Conservation (phyloP, 2,797 vertebrate genomes). For the Periparus ater region DNA sequence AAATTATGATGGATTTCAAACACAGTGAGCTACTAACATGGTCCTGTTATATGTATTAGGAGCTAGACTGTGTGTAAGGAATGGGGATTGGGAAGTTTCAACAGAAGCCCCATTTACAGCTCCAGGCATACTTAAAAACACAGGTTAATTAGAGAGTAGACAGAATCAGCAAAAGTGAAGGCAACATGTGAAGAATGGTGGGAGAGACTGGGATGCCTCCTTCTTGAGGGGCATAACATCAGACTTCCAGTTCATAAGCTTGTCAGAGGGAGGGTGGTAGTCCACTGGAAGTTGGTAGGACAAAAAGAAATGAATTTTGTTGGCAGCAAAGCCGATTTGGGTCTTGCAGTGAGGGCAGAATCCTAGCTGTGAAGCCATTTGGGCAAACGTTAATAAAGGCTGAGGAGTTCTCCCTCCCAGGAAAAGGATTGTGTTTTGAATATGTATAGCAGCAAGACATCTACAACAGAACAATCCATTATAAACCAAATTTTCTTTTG, state of each 20-base stretch:
- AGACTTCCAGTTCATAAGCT: not conserved
- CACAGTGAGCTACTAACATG: not conserved
- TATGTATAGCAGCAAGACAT: not conserved
- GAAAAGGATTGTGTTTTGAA: not conserved
- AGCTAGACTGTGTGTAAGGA: not conserved
- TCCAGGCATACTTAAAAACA: not conserved
- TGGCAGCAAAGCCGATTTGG: not conserved
- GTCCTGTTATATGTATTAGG: not conserved
- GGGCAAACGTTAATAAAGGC: not conserved
- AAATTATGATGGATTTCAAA: not conserved
- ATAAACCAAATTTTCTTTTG: not conserved
- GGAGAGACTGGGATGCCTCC: not conserved
- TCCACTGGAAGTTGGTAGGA: not conserved
- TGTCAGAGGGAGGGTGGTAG: not conserved
- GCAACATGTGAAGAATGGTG: not conserved
- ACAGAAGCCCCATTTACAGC: not conserved
- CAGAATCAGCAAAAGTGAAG: not conserved
- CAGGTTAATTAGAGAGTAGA: not conserved
- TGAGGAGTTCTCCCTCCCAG: not conserved
- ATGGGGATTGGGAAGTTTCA: not conserved
- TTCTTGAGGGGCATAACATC: rapidly evolving
- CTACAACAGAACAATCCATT: not conserved
- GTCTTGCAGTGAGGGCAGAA: not conserved
- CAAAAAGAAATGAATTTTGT: not conserved
- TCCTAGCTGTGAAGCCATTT: not conserved